Conservation (phyloP, 2,888 invertebrate species). For the Onchidella celtica region DNA sequence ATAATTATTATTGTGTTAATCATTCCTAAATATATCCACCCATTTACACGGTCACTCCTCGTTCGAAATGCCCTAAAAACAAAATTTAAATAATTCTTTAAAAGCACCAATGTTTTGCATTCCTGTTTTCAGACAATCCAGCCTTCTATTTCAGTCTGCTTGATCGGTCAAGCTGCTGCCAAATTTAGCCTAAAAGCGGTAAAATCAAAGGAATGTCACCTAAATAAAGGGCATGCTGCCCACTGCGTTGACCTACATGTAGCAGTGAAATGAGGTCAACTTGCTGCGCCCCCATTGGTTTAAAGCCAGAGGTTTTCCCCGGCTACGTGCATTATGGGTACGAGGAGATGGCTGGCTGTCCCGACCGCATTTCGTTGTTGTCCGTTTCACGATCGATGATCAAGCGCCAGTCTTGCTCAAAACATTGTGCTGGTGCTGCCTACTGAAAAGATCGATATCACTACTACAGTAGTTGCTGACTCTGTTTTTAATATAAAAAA, state of each 20-base stretch:
- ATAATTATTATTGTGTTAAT: too few relatives aligned
- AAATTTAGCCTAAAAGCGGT: background rate
- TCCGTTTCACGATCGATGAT: background rate
- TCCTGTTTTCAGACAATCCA: too few relatives aligned
- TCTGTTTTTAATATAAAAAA: too few relatives aligned
- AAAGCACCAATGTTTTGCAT: too few relatives aligned
- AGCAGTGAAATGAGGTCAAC: background rate
- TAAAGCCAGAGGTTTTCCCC: background rate
- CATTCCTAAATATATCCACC: too few relatives aligned
- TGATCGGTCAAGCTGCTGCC: background rate
- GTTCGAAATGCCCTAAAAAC: too few relatives aligned
- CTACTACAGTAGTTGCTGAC: too few relatives aligned
- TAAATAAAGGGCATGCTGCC: background rate
- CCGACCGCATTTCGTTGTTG: conserved; percentile 1
- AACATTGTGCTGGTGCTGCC: background rate
- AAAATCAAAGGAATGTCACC: background rate
- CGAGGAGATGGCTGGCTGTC: background rate
- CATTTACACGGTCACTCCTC: too few relatives aligned
- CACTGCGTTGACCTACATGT: conserved; percentile 26
- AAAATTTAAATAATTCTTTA: too few relatives aligned
- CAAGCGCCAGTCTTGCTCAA: background rate
- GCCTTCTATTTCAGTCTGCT: background rate
- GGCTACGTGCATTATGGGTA: background rate
- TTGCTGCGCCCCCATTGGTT: conserved; percentile 19
- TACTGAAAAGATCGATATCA: background rate